Evolutionary conservation across 2,797 vertebrate species (phyloP).

Genomic region (Gymnocypris eckloni): DNA sequence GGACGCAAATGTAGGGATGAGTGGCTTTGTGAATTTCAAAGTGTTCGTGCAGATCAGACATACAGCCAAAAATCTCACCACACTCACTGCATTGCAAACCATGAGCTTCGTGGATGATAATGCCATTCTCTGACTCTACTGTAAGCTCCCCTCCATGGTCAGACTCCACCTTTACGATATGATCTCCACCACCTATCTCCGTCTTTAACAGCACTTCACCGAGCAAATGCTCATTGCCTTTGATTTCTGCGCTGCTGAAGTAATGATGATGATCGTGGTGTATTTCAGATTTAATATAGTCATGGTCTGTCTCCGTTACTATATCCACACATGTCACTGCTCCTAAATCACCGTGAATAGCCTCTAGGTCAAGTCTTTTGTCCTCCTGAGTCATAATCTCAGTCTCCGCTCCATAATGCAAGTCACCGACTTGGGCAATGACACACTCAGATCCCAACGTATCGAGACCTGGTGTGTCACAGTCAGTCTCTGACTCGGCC

Average conservation of each 20-base stretch:
- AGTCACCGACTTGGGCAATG: slow-evolving; percentile 85
- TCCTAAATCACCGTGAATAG: slow-evolving; percentile 80
- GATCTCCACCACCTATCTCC: slow-evolving; percentile 72
- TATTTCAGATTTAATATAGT: slow-evolving; percentile 76
- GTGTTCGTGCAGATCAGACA: slow-evolving; percentile 83
- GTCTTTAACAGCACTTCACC: slow-evolving; percentile 82
- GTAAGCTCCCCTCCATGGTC: slow-evolving; percentile 82
- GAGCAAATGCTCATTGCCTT: slow-evolving; percentile 74
- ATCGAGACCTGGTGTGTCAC: slow-evolving; percentile 86
- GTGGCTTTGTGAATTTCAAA: slow-evolving; percentile 85
- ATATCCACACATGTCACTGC: slow-evolving; percentile 80
- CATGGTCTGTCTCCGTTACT: slow-evolving; percentile 82
- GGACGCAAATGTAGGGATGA: slow-evolving; percentile 83
- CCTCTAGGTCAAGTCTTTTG: slow-evolving; percentile 81
- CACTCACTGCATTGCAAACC: slow-evolving; percentile 85
- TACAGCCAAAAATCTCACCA: slow-evolving; percentile 82
- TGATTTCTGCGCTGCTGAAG: slow-evolving; percentile 75
- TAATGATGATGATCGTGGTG: slow-evolving; percentile 76
- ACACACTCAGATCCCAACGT: slow-evolving; percentile 88
- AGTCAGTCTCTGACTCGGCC: slow-evolving; percentile 88
- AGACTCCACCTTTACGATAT: slow-evolving; percentile 81
- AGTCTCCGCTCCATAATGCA: slow-evolving; percentile 83
- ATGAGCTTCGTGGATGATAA: slow-evolving; percentile 84
- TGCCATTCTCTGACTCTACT: slow-evolving; percentile 83
- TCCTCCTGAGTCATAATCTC: slow-evolving; percentile 85